Evolutionary conservation across 2,113 vertebrate species (phyloP), one percentile per base, ranked within the genome.

Genomic region (Dicerorhinus sumatrensis): DNA sequence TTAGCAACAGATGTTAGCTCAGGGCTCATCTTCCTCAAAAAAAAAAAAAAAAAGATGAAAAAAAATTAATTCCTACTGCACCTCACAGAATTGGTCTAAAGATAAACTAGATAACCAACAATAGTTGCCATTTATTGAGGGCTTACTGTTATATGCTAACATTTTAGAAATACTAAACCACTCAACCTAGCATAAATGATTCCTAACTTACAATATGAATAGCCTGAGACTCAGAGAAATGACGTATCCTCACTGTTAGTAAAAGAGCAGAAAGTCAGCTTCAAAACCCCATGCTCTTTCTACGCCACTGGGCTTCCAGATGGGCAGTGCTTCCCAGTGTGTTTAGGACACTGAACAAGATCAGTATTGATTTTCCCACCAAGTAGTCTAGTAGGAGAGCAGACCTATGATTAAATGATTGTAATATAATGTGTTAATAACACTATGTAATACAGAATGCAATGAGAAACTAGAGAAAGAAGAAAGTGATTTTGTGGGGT

Each of bases 121-220:
- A 65, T 10, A 94, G 60, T 31, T 72, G 65, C 8, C 76, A 75
- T n/a, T 87, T 62, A 89, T 56, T 86, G 46, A 87, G 21, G 25
- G 65, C 60, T 72, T 91, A 51, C 7, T 75, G 42, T 6, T 8
- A 1, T 51, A 42, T 81, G 42, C 58, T 85, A 76, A 77, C 31
- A 88, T 80, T 80, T 88, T 88, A 72, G 51, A 93, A 96, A 77
- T 72, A 46, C 60, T 76, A 89, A 89, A 62, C 54, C 17, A 31
- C 39, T 87, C 39, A 89, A 62, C 36, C 60, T 62, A 36, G 39
- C 13, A 23, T 36, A 79, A 80, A 25, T 46, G 14, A 75, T 39
- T 63, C 75, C 70, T 62, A 56, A 7, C 39, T 72, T 80, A 70
- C 3, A 62, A 62, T 54, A 33, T 46, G n/a, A 94, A 39, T 27